phyloP scores from a whole-genome alignment of 2,113 vertebrate genomes.

The Talpa occidentalis region DNA sequence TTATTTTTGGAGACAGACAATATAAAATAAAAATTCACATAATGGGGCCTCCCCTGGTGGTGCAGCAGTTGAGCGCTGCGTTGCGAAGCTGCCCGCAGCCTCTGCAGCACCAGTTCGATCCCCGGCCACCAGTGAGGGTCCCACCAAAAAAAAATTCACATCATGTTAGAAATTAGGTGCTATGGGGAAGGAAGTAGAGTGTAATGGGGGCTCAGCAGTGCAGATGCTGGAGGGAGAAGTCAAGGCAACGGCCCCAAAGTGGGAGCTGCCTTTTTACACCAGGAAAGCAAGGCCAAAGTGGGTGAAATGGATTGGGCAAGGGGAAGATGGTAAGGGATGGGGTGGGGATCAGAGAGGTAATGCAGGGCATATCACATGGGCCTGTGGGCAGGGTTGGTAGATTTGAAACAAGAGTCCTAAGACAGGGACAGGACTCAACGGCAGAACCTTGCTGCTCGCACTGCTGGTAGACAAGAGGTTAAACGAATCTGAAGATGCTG shows the following conservation, averaged over 20 bases:
- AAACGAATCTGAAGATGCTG: too few relatives aligned
- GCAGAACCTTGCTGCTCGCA: too few relatives aligned
- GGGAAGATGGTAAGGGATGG: accelerated
- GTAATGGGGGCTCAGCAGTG: too few relatives aligned
- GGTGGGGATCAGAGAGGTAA: background rate
- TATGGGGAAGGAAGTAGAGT: background rate
- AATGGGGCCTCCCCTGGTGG: too few relatives aligned
- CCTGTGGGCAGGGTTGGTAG: background rate
- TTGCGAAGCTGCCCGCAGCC: too few relatives aligned
- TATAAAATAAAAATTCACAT: background rate
- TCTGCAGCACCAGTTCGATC: too few relatives aligned
- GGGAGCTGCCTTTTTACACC: accelerated
- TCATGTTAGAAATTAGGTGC: background rate
- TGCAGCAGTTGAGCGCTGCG: too few relatives aligned
- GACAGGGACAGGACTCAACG: too few relatives aligned
- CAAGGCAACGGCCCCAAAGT: background rate
- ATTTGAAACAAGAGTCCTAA: background rate
- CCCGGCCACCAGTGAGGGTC: too few relatives aligned
- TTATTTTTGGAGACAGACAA: background rate
- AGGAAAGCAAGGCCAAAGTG: background rate
- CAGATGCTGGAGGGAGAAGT: background rate
- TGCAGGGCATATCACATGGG: background rate
- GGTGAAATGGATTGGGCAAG: background rate
- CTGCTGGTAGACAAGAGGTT: too few relatives aligned
- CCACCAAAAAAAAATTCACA: background rate